Evolutionary conservation across 2,797 vertebrate species (phyloP).

Genomic region (Tenualosa thibaudeaui): DNA sequence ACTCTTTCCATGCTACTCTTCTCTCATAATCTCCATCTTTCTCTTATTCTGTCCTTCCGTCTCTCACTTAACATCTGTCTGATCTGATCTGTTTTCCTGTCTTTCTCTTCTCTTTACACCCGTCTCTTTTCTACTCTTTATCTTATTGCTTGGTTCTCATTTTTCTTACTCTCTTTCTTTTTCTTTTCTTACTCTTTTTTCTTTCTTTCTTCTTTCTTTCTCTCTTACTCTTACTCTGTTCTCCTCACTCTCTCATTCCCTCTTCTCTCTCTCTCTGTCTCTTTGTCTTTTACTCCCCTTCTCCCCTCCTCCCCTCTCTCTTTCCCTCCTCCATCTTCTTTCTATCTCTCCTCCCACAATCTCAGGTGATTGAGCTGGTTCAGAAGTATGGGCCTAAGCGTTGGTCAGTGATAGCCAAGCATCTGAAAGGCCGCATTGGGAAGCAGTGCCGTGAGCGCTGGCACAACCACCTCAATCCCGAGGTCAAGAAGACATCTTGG

Average conservation of each 20-base stretch:
- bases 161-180: background rate
- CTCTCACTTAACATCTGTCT: background rate
- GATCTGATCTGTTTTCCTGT: background rate
- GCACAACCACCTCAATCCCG: conserved; percentile 99
- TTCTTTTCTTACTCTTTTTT: conserved; percentile 38
- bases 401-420: conserved; percentile 99
- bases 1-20: background rate
- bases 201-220: conserved; percentile 51
- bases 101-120: background rate
- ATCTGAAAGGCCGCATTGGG: conserved; percentile 97
- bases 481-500: conserved; percentile 99
- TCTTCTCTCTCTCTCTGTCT: conserved; percentile 30
- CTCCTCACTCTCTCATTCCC: background rate
- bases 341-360: conserved; percentile 42
- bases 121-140: background rate
- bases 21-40: conserved; percentile 40
- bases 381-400: conserved; percentile 99
- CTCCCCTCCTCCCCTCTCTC: conserved; percentile 40
- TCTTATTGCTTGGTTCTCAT: background rate
- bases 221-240: conserved; percentile 56
- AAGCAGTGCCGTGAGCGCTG: conserved; percentile 99
- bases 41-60: background rate
- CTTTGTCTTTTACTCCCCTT: conserved; percentile 21
- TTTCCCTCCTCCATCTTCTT: background rate
- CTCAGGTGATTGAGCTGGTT: conserved; percentile 97